Evolutionary conservation across 2,797 vertebrate genomes (phyloP), one percentile per base, ranked within the genome.

Genomic region (Lutjanus argentimaculatus): DNA sequence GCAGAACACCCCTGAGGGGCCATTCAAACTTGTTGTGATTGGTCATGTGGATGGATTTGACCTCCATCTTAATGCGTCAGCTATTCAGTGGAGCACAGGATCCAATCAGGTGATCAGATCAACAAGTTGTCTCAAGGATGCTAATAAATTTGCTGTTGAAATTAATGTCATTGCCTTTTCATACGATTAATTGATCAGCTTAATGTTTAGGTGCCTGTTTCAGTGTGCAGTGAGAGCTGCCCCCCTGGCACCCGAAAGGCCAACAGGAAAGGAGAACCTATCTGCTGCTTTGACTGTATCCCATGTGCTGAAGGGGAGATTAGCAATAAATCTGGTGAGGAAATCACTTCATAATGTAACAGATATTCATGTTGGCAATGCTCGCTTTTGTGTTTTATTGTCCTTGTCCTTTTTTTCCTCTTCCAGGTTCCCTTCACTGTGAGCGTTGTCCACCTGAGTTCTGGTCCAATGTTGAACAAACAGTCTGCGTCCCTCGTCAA

Each of bases 241-340:
- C 86, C 71, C 12, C 90, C 90, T n/a, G 96, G 95, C 0, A 95
- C 89, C 55, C 85, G 94, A 5, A 88, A 85, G 84, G 88, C 91
- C 25, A 67, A 48, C 42, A 83, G 30, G 67, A 92, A 93, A 45
- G 93, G 93, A 12, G 70, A 93, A 21, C 91, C 94, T 2, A 21
- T 90, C 13, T 96, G 95, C 83, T 96, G 95, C 81, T 95, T 95
- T 68, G 93, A 96, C 67, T 96, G 95, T 53, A 72, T 94, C 7
- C 77, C 52, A 15, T 96, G 95, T 72, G 88, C 91, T 42, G 85
- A 90, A 2, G 95, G 96, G n/a, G 94, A 94, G 49, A 92, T 96
- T 6, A 95, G 90, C 64, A 96, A 95, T 67, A 69, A 62, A 59
- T 90, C 92, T 72, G 93, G 95, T 96, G 49, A 85, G 22, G 8